Evolutionary conservation across 2,113 vertebrate species (phyloP), one percentile per base, ranked within the genome.

Genomic region (Rhombomys opimus): DNA sequence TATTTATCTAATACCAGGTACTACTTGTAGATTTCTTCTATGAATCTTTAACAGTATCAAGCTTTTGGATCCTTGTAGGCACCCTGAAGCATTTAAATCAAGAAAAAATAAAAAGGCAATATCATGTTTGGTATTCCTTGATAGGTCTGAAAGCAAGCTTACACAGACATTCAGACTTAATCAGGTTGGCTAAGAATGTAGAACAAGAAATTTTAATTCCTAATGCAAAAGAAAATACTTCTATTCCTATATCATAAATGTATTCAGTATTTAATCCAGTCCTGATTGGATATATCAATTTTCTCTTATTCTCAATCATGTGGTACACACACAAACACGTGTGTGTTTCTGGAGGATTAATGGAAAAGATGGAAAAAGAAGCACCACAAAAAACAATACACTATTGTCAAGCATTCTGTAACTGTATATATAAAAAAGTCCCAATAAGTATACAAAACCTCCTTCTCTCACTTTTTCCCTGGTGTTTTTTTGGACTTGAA

Each of bases 331-430:
- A 68, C 30, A 32, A 6, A 25, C 41, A 30, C 18, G 46, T 46
- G 46, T 46, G 20, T 5, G 4, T 46, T 6, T 85, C 72, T 67
- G 4, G 38, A 1, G 50, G 11, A 41, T 35, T 88, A 89, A 87
- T 89, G 30, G 50, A 91, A 92, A 89, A 93, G 7, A 87, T 84
- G 23, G 38, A 91, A 93, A 89, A 94, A 7, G 5, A 93, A 32
- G 27, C 65, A 57, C 63, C 50, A 61, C 10, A 70, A 75, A 32
- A 95, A 92, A 32, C 25, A 90, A 57, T 57, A 75, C 46, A 11
- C 8, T 85, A 35, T 41, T 23, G 52, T 22, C 52, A 32, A 57
- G 46, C 41, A 80, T 61, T 73, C 17, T 93, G 38, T 7, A 75
- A 81, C 23, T 61, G 2, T 82, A 35, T 46, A 20, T 78, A 9